These are phyloP conservation scores for Parauchenoglanis punctatus DNA, from an alignment of 2,797 vertebrate genomes.

Conservation along the genomic window DNA sequence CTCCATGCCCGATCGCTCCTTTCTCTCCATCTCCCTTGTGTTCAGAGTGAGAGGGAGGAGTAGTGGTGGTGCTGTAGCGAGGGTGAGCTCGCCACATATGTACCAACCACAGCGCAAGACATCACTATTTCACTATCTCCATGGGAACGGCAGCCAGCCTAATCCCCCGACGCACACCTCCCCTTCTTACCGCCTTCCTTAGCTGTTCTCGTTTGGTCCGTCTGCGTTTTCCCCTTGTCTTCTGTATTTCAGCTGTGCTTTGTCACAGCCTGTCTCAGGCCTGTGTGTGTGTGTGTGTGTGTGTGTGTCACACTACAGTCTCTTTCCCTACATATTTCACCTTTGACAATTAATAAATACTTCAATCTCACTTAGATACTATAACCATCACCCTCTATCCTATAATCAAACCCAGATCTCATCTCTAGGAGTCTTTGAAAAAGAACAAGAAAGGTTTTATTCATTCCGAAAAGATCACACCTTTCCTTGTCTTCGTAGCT, in stretches of 20 bases:
- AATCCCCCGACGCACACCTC: constrained; percentile 55
- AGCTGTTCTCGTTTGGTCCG: constrained; percentile 16
- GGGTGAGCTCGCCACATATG: constrained; percentile 70
- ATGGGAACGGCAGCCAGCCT: constrained; percentile 79
- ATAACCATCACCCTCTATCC: neutral
- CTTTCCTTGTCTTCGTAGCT: neutral
- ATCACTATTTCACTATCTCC: constrained; percentile 76
- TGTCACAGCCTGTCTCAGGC: constrained; percentile 25
- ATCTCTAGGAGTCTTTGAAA: neutral
- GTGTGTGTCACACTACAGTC: neutral
- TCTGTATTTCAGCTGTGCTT: constrained; percentile 53
- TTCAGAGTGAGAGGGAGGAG: neutral
- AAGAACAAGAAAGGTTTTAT: neutral
- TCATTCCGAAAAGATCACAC: neutral
- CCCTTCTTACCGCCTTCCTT: constrained; percentile 37
- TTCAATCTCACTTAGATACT: neutral
- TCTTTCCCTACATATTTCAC: neutral
- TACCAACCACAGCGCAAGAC: constrained; percentile 79
- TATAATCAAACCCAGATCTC: neutral
- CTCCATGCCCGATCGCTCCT: neutral
- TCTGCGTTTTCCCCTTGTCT: constrained; percentile 20
- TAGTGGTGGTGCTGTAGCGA: constrained; percentile 55
- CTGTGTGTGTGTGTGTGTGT: constrained; percentile 12
- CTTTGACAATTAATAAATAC: neutral
- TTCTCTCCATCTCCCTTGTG: neutral